Conservation (phyloP, 2,113 vertebrate genomes). For the Corythornis vintsioides region DNA sequence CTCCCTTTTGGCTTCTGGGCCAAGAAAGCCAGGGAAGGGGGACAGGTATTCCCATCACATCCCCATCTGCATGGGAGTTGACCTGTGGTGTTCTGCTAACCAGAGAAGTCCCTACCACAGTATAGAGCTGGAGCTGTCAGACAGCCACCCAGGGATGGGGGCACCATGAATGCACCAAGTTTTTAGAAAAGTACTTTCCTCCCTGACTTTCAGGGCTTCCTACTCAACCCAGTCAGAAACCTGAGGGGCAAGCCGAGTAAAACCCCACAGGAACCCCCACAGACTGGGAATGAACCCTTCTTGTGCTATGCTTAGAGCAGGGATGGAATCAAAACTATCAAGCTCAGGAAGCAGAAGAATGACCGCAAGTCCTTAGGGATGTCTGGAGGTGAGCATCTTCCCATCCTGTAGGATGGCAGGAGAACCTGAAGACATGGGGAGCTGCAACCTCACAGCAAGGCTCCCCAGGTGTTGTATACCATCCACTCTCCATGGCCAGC, state of each 20-base stretch:
- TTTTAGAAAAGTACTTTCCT: not conserved
- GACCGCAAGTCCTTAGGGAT: not conserved
- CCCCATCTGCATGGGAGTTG: not conserved
- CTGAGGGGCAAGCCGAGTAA: not conserved
- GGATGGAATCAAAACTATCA: not conserved
- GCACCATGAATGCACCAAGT: not conserved
- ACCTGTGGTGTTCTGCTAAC: not conserved
- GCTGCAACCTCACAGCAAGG: not conserved
- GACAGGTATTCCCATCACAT: not conserved
- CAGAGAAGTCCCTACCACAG: rapidly evolving
- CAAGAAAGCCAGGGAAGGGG: not conserved
- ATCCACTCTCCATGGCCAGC: not conserved
- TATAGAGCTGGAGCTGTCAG: not conserved
- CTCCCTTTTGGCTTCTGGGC: not conserved
- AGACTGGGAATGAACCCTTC: not conserved
- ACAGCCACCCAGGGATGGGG: too few relatives aligned
- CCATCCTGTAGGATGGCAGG: not conserved
- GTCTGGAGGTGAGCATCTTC: not conserved
- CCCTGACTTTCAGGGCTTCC: not conserved
- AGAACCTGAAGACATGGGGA: not conserved
- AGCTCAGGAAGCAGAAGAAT: not conserved
- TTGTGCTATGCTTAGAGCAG: not conserved
- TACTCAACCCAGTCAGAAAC: not conserved
- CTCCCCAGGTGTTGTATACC: not conserved
- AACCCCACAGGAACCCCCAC: not conserved